phyloP scores from a whole-genome alignment of 2,797 vertebrate genomes.

The Peromyscus attwateri region DNA sequence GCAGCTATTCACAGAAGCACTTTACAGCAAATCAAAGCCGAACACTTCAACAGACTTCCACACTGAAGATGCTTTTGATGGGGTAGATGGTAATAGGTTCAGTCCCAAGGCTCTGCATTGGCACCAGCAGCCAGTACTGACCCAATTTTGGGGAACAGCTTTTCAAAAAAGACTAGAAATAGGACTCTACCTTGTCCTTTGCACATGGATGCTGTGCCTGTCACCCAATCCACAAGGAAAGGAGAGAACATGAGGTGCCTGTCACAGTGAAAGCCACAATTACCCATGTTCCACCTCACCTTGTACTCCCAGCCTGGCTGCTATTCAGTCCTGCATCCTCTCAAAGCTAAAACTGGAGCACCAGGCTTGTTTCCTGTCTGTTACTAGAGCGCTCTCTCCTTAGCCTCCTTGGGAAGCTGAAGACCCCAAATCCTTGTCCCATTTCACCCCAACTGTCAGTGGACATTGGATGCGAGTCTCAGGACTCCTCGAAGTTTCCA shows the following conservation, averaged over 20 bases:
- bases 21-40: slow-evolving; percentile 39
- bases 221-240: slow-evolving; percentile 41
- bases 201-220: not conserved
- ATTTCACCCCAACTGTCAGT: not conserved
- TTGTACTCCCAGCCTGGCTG: not conserved
- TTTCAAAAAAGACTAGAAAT: slow-evolving; percentile 50
- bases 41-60: slow-evolving; percentile 39
- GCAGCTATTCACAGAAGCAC: slow-evolving; percentile 30
- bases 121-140: not conserved
- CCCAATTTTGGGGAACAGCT: slow-evolving; percentile 47
- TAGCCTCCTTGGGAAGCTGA: not conserved
- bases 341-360: slow-evolving; percentile 24
- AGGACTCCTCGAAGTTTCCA: not conserved
- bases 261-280: not conserved
- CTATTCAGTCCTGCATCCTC: not conserved
- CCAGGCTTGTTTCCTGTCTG: not conserved
- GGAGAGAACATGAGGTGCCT: not conserved
- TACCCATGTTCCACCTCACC: not conserved
- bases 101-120: slow-evolving; percentile 8
- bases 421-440: not conserved
- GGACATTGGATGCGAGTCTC: not conserved
- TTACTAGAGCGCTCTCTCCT: not conserved
- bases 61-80: slow-evolving; percentile 51
- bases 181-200: not conserved
- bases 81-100: slow-evolving; percentile 31